phyloP scores from a whole-genome alignment of 2,113 vertebrate genomes.

The Theristicus caerulescens region DNA sequence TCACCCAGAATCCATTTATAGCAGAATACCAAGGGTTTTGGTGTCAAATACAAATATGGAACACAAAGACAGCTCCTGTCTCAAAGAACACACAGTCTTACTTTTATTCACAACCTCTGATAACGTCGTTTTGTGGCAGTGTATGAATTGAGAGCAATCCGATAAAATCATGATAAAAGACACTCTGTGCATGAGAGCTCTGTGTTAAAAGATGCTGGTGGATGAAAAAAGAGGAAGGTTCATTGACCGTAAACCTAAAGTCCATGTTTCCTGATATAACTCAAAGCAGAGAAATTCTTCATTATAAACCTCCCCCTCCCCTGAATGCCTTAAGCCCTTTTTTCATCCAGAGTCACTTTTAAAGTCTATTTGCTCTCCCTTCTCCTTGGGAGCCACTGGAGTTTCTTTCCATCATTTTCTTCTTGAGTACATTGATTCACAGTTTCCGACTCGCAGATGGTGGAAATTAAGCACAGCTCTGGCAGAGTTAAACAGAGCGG shows the following conservation, averaged over 20 bases:
- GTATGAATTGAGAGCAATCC: not conserved
- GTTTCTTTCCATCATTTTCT: slow-evolving; percentile 6
- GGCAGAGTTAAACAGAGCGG: slow-evolving; percentile 57
- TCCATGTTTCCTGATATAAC: not conserved
- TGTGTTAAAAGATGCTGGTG: slow-evolving; percentile 8
- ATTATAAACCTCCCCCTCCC: not conserved
- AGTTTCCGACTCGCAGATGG: not conserved
- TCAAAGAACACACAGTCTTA: not conserved
- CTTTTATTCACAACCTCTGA: not conserved
- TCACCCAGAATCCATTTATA: not conserved
- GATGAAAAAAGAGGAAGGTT: not conserved
- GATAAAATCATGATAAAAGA: slow-evolving; percentile 6
- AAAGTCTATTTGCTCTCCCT: not conserved
- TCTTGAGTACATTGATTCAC: not conserved
- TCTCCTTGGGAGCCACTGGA: not conserved
- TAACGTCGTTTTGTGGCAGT: not conserved
- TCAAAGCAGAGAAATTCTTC: slow-evolving; percentile 13
- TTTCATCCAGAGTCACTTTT: not conserved
- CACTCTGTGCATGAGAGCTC: not conserved
- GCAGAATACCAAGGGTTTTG: not conserved
- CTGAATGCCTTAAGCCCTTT: not conserved
- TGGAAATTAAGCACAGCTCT: not conserved
- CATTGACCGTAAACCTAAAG: not conserved
- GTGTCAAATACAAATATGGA: not conserved
- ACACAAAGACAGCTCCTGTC: not conserved